phyloP scores from a whole-genome alignment of 2,113 vertebrate species.

The Brachyistius frenatus region DNA sequence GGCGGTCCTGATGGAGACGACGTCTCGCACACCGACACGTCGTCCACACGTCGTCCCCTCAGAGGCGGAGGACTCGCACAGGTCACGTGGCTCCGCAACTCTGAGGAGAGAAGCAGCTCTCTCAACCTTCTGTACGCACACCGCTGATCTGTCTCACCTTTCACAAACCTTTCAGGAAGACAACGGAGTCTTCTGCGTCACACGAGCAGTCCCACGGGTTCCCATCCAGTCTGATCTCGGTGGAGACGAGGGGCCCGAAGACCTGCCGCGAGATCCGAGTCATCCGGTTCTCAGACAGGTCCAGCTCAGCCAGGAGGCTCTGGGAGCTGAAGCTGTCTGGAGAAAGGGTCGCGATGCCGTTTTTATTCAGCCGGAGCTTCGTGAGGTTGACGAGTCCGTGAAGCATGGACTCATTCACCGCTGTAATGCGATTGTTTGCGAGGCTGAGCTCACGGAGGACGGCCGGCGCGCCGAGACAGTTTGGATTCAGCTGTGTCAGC shows the following conservation, averaged over 20 bases:
- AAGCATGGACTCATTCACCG: constrained; percentile 44
- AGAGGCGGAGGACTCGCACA: constrained; percentile 72
- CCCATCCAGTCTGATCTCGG: constrained; percentile 61
- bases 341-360: constrained; percentile 67
- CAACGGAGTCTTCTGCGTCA: constrained; percentile 65
- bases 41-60: constrained; percentile 73
- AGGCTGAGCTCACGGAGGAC: constrained; percentile 65
- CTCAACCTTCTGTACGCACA: background rate
- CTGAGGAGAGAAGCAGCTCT: constrained; percentile 55
- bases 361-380: constrained; percentile 66
- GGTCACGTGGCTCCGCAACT: constrained; percentile 62
- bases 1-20: background rate
- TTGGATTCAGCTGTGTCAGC: constrained; percentile 53
- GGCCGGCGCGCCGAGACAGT: constrained; percentile 74
- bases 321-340: constrained; percentile 57
- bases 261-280: constrained; percentile 55
- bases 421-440: constrained; percentile 61
- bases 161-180: constrained; percentile 76
- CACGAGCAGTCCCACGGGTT: constrained; percentile 86
- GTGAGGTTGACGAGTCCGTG: constrained; percentile 57
- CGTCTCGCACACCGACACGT: constrained; percentile 59
- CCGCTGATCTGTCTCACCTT: background rate
- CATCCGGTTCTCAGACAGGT: constrained; percentile 81
- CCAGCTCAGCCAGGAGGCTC: constrained; percentile 61
- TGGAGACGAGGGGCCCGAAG: constrained; percentile 58